Conservation (phyloP, 2,888 invertebrate genomes). For the Allolobophora icterica region DNA sequence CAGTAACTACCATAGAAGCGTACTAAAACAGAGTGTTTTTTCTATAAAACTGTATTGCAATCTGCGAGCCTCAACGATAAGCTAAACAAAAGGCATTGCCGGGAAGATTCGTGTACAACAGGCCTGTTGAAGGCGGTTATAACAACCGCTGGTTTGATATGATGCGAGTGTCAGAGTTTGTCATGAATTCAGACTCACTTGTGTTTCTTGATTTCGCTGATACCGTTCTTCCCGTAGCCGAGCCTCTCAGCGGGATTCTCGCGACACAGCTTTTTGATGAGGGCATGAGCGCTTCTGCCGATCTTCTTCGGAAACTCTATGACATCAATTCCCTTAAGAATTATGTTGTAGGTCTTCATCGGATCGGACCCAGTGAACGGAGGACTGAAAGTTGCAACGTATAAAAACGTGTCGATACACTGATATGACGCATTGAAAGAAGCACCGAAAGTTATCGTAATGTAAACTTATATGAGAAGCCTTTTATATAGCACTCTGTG, state of each 20-base stretch:
- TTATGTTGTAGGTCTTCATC: constrained; percentile 99
- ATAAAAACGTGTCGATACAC: not conserved
- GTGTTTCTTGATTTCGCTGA: constrained; percentile 96
- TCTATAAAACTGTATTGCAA: not conserved
- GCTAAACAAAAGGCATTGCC: too few relatives aligned
- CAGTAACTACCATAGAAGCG: too few relatives aligned
- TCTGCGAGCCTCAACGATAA: not conserved
- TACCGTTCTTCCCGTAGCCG: constrained; percentile 93
- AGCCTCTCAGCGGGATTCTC: constrained; percentile 97
- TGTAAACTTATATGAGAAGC: not conserved
- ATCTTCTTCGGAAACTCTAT: constrained; percentile 95
- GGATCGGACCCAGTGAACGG: constrained; percentile 95
- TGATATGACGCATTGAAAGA: not conserved
- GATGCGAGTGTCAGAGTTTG: not conserved
- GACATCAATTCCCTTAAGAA: constrained; percentile 95
- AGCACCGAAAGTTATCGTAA: not conserved
- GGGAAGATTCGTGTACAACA: too few relatives aligned
- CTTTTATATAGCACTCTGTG: too few relatives aligned
- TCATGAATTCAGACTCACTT: constrained; percentile 85
- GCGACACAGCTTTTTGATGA: constrained; percentile 94
- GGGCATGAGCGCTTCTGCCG: constrained; percentile 88
- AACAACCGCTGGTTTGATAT: not conserved
- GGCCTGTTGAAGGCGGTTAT: not conserved
- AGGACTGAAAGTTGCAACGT: constrained; percentile 69
- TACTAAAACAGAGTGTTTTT: too few relatives aligned